Conservation (phyloP, 2,797 vertebrate species). For the Naso thynnoides region DNA sequence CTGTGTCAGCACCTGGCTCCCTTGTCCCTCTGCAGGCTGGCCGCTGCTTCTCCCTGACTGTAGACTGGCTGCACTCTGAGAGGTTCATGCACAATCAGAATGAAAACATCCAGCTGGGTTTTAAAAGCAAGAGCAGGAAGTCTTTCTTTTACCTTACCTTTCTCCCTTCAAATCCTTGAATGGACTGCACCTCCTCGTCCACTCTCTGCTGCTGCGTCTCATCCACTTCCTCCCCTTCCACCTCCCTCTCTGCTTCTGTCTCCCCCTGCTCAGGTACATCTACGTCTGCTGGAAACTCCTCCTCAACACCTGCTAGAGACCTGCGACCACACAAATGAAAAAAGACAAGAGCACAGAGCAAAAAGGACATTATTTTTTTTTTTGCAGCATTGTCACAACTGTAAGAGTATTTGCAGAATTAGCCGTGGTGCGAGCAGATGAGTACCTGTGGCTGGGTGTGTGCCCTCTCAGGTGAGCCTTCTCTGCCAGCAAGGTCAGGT, state of each 20-base stretch:
- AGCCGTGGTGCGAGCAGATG: not conserved
- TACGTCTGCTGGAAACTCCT: not conserved
- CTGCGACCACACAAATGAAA: slow-evolving; percentile 18
- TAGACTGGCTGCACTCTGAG: slow-evolving; percentile 66
- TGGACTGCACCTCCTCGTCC: slow-evolving; percentile 65
- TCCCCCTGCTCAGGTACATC: not conserved
- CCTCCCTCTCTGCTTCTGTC: slow-evolving; percentile 15
- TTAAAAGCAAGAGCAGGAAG: not conserved
- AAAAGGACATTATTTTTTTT: not conserved
- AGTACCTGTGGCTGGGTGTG: slow-evolving; percentile 48
- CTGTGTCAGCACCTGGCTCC: slow-evolving; percentile 62
- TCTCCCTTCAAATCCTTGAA: slow-evolving; percentile 32
- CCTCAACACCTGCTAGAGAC: slow-evolving; percentile 37
- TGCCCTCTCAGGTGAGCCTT: slow-evolving; percentile 32
- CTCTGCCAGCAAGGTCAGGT: slow-evolving; percentile 81
- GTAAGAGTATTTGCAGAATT: not conserved
- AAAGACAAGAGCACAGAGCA: not conserved
- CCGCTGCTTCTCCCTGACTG: slow-evolving; percentile 54
- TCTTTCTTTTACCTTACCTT: slow-evolving; percentile 58
- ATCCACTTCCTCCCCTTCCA: slow-evolving; percentile 17
- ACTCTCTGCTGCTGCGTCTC: accelerated
- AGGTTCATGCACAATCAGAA: slow-evolving; percentile 17
- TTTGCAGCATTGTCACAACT: not conserved
- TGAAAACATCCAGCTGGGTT: not conserved
- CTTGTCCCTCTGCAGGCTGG: slow-evolving; percentile 29